Evolutionary conservation across 1,140 invertebrate species (phyloP).

Genomic region (Megathymus violae): DNA sequence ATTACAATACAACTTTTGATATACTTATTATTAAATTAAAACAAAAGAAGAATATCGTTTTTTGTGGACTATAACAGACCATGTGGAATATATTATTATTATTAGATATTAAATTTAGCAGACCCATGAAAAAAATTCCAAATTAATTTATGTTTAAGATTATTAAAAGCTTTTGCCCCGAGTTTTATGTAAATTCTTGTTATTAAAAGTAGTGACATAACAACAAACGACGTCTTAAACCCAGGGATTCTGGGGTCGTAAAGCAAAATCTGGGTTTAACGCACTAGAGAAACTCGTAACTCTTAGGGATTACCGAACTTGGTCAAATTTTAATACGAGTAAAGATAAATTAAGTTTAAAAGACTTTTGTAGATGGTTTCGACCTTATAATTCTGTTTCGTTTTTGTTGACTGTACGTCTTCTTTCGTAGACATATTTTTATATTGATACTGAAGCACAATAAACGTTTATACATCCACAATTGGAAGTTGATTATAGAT

Average conservation of each 20-base stretch:
- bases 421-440: too few relatives aligned
- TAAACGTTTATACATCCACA: too few relatives aligned
- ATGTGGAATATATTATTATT: too few relatives aligned
- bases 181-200: not conserved
- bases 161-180: not conserved
- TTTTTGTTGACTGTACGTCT: not conserved
- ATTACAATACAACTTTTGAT: too few relatives aligned
- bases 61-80: too few relatives aligned
- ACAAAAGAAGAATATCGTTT: too few relatives aligned
- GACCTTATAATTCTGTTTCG: not conserved
- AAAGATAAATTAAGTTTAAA: conserved; percentile 21
- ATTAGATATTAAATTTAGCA: too few relatives aligned
- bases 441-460: too few relatives aligned
- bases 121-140: too few relatives aligned
- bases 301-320: conserved; percentile 18
- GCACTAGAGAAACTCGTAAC: conserved; percentile 23
- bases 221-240: conserved; percentile 14
- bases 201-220: conserved; percentile 9
- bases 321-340: conserved; percentile 17
- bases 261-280: conserved; percentile 30
- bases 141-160: too few relatives aligned
- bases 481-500: too few relatives aligned
- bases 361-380: not conserved
- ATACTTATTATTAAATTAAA: too few relatives aligned
- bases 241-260: conserved; percentile 22